These are phyloP conservation scores for crab-eating macaque (Macaca fascicularis) DNA, from an alignment of 2,113 vertebrate genomes.

Conservation along the genomic window T2T-MFA8v1.1 NC_088386.1:115443001-115443500, in stretches of 20 bases:
- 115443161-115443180: background rate
- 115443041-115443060: background rate
- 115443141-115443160: background rate
- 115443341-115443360: conserved; percentile 79
- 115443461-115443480: conserved; percentile 53
- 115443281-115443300: conserved; percentile 76
- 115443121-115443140: too few species aligned
- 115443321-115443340: conserved; percentile 81
- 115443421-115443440: conserved; percentile 22
- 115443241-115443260: conserved; percentile 65
- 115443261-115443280: conserved; percentile 71
- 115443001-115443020: background rate
- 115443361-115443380: conserved; percentile 77
- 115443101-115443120: background rate
- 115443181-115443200: background rate
- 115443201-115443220: conserved; percentile 53
- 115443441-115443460: conserved; percentile 24
- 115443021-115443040: background rate
- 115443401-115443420: conserved; percentile 65
- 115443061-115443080: background rate
- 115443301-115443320: conserved; percentile 80
- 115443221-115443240: conserved; percentile 57
- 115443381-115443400: conserved; percentile 80
- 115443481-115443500: conserved; percentile 30
- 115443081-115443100: background rate